Conservation (phyloP, 2,113 vertebrate genomes). For the Cardinalis cardinalis region DNA sequence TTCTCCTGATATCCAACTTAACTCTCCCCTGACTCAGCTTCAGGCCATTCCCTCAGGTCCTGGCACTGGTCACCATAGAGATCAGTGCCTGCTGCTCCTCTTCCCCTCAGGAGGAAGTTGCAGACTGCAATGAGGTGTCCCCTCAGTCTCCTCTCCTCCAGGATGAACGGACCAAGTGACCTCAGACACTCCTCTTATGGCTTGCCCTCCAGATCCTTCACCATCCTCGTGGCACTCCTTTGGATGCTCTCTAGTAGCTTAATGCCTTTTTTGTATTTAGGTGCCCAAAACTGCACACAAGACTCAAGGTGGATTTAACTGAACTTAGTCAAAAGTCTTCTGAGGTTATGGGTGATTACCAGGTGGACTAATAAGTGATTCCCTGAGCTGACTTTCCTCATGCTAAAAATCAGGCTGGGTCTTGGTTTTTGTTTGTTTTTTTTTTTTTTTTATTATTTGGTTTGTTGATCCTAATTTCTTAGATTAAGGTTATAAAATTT, state of each 20-base stretch:
- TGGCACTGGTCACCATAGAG: background rate
- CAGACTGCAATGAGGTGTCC: background rate
- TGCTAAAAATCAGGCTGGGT: background rate
- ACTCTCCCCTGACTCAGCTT: rapidly evolving
- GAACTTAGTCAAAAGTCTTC: background rate
- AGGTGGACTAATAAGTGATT: background rate
- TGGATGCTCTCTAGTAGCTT: background rate
- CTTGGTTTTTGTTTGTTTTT: too few relatives aligned
- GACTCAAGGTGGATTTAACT: background rate
- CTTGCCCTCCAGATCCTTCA: background rate
- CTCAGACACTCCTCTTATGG: background rate
- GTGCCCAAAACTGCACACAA: background rate
- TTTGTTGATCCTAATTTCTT: background rate
- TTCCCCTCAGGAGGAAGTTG: background rate
- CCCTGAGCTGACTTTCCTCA: background rate
- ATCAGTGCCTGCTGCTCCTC: background rate
- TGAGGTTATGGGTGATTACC: background rate
- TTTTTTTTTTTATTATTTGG: background rate
- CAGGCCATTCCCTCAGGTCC: rapidly evolving
- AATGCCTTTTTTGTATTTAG: background rate
- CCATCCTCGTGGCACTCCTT: background rate
- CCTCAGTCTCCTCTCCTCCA: background rate
- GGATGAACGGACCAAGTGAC: background rate
- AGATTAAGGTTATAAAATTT: background rate
- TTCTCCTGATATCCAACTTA: background rate